Base-by-base conservation (phyloP, 2,797 vertebrate genomes). In the Danionella dracula region DNA sequence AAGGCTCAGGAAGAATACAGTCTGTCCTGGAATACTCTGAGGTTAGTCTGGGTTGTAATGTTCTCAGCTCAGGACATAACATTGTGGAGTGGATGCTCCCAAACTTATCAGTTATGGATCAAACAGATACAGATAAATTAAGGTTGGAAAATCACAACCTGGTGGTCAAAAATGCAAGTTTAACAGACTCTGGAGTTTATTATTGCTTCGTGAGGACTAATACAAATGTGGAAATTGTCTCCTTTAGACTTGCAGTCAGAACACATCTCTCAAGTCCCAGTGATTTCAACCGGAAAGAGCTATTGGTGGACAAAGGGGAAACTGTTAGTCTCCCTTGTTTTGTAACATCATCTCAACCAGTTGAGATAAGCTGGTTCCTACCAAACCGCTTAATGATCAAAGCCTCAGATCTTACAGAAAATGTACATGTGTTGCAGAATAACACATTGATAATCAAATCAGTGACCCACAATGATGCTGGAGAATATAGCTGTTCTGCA, bases 21-120 rank as follows among this genome's bases (percentile, higher is more conserved):
- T 71, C 79, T 4, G 84, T 77, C 60, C 65, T 88, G 1, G 83
- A 90, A 23, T 86, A 87, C 12, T 83, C 88, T 40, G 83, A 85
- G 63, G 80, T 86, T 46, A 35, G 19, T 35, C 65, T 90, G 40
- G 74, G 81, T 15, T 92, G 90, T 62, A 78, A 62, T 12, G 70
- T 89, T 32, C 61, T 83, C 35, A 77, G 82, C 8, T 86, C 86
- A 29, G 75, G 81, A 13, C 55, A 79, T 1, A 71, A 79, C 4
- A n/a, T 80, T 8, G 76, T 85, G 31, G 85, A 90, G 48, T 92
- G 90, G 90, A 85, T 90, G 71, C 84, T 87, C 68, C 89, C 90
- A 41, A 88, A 91, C 76, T 75, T 88, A 62, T 84, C 85, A 3
- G 37, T 80, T 23, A 60, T 86, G n/a, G 86, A 90, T 50, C 78